Percentiles rank a stretch among this genome's conserved stretches.
phyloP scores from a whole-genome alignment of 2,113 vertebrate genomes.

The Otis tarda region DNA sequence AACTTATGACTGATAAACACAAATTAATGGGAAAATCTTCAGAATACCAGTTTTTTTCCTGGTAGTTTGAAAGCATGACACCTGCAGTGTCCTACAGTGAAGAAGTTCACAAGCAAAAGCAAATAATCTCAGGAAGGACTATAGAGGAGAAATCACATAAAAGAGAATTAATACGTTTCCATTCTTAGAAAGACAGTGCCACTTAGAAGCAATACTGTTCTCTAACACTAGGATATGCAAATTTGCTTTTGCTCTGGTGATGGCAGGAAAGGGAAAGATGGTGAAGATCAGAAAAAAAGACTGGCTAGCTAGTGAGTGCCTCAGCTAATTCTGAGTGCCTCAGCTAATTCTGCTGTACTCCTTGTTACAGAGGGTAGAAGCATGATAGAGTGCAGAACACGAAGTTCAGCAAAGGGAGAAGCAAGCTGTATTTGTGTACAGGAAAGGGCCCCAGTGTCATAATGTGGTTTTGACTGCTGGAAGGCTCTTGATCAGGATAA shows the following conservation, averaged over 20 bases:
- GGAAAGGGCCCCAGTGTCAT: not conserved
- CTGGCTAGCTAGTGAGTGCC: not conserved
- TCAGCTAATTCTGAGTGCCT: not conserved
- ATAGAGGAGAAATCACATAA: not conserved
- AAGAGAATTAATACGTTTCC: not conserved
- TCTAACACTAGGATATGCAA: not conserved
- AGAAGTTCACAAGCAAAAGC: not conserved
- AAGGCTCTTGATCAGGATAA: not conserved
- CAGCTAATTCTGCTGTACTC: not conserved
- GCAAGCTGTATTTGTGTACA: not conserved
- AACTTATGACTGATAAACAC: not conserved
- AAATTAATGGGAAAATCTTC: not conserved
- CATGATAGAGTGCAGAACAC: not conserved
- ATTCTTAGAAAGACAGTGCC: not conserved
- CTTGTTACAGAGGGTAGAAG: not conserved
- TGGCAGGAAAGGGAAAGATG: not conserved
- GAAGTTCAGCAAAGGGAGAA: not conserved
- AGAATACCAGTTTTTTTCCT: not conserved
- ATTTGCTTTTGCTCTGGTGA: not conserved
- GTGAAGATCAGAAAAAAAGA: not conserved
- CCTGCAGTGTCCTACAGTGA: not conserved
- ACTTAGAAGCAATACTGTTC: not conserved
- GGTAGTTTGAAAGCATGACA: not conserved
- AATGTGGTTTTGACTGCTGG: not conserved
- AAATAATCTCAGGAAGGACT: not conserved